Base-by-base conservation (phyloP, 2,797 vertebrate genomes). In the Eospalax fontanierii region DNA sequence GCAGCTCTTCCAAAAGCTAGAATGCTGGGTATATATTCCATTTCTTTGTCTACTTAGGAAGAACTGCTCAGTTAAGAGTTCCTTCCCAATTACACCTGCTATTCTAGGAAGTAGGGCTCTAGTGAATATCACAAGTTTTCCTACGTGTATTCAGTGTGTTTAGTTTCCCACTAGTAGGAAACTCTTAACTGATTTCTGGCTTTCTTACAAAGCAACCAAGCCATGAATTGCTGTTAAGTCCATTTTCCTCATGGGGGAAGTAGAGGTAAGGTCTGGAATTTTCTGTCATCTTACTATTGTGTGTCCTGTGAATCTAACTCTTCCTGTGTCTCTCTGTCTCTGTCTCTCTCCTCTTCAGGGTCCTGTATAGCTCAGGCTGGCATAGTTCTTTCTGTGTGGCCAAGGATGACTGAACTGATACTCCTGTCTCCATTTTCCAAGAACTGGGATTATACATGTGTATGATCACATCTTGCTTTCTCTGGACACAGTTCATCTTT, bases 271-370 rank as follows among this genome's bases (percentile, higher is more conserved):
- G 54, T 54, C 50, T 88, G 30, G 50, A 21, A 30, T 38, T 79
- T 71, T 76, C 66, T 88, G 84, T 40, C 33, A 30, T 96, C 35
- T 89, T 93, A n/a, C 35, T 70, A 12, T 92, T 38, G 21, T 57
- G 38, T 70, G 0, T 26, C 40, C 66, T 50, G 3, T 70, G 38
- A 90, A 26, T 61, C 38, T 50, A 50, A 50, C 50, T 81, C 24
- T 43, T 15, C 6, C 59, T 40, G 26, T 16, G 22, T 22, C 78
- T 38, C 46, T 54, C 24, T 3, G 35, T 30, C 24, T n/a, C 28
- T 33, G 28, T 19, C 43, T 14, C 43, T 19, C 30, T 76, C 46
- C n/a, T n/a, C n/a, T n/a, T n/a, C n/a, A n/a, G n/a, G n/a, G n/a
- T n/a, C 16, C 43, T 33, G n/a, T n/a, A n/a, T n/a, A n/a, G n/a